phyloP scores from a whole-genome alignment of 2,797 vertebrate genomes.

The Semaprochilodus insignis region DNA sequence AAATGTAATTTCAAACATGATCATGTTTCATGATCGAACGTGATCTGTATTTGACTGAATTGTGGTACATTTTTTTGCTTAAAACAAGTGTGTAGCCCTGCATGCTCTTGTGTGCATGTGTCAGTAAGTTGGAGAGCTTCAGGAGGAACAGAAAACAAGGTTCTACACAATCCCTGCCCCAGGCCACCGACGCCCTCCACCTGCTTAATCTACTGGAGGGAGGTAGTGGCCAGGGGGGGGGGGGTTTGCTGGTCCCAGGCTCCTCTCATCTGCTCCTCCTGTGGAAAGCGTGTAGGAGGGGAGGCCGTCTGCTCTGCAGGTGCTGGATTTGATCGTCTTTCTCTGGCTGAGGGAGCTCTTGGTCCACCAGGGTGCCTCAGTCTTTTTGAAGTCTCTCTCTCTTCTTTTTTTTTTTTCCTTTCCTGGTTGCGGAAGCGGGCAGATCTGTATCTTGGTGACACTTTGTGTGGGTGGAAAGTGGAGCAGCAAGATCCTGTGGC shows the following conservation, averaged over 20 bases:
- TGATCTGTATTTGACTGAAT: too few relatives aligned
- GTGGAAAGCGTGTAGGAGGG: conserved; percentile 61
- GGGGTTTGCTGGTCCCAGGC: conserved; percentile 33
- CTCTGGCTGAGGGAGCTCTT: conserved; percentile 42
- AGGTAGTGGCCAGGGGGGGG: not conserved
- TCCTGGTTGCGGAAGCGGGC: conserved; percentile 40
- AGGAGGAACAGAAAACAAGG: conserved; percentile 68
- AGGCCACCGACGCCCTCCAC: conserved; percentile 59
- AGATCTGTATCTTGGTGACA: conserved; percentile 57
- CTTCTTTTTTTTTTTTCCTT: not conserved
- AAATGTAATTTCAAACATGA: too few relatives aligned
- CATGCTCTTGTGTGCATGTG: not conserved
- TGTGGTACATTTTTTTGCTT: not conserved
- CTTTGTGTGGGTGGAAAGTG: conserved; percentile 53
- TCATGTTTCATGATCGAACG: too few relatives aligned
- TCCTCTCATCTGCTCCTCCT: conserved; percentile 49
- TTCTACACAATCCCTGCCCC: conserved; percentile 74
- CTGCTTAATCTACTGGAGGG: conserved; percentile 40
- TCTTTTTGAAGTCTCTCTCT: conserved; percentile 58
- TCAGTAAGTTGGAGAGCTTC: conserved; percentile 15
- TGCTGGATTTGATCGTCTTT: conserved; percentile 26
- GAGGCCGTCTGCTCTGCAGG: conserved; percentile 47
- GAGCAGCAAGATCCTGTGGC: conserved; percentile 53
- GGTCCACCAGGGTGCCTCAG: conserved; percentile 43
- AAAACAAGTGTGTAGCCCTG: not conserved